Base-by-base conservation (phyloP, 2,113 vertebrate genomes). In the Orientallactaga bullata region DNA sequence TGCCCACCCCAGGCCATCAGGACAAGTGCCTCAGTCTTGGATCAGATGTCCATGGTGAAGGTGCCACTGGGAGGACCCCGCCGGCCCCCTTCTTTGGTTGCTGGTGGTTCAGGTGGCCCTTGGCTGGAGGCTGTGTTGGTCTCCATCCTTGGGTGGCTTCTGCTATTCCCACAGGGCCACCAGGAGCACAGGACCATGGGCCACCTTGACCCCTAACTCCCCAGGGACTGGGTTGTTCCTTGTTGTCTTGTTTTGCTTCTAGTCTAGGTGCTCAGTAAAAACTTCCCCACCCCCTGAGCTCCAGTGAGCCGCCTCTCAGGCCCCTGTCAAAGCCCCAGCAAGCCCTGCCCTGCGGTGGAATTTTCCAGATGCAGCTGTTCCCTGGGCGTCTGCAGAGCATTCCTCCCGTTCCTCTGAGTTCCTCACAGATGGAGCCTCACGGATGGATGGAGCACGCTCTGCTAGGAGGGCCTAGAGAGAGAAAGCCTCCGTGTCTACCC, bases 291-390 rank as follows among this genome's bases (percentile, higher is more conserved):
- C 10, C 79, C 24, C 37, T 30, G 35, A 71, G 30, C 4, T 2
- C 66, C n/a, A 32, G 66, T 10, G 32, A 55, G 32, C n/a, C 20
- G 32, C 8, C 68, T 10, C 68, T 20, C 24, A 24, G 39, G 47
- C 47, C 26, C 32, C 30, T 16, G 66, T 32, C 11, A 16, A 32
- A 42, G 63, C 37, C 73, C 55, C 26, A 61, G 30, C 12, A 16
- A 60, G 68, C 47, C 82, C 30, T 47, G 2, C 83, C 95, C 78
- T 42, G 66, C 47, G 2, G 3, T 26, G 89, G 95, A 87, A 90
- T 61, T 87, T 91, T 87, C 88, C 93, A 83, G 84, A 63, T 20
- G 76, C 63, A 69, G 39, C 85, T 58, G 4, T 74, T 91, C 32
- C 73, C 84, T 72, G 42, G 55, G 79, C 11, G 15, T 82, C 69